These are phyloP conservation scores for Pseudococcus longispinus DNA, from an alignment of 2,888 invertebrate species.

Conservation along the genomic window DNA sequence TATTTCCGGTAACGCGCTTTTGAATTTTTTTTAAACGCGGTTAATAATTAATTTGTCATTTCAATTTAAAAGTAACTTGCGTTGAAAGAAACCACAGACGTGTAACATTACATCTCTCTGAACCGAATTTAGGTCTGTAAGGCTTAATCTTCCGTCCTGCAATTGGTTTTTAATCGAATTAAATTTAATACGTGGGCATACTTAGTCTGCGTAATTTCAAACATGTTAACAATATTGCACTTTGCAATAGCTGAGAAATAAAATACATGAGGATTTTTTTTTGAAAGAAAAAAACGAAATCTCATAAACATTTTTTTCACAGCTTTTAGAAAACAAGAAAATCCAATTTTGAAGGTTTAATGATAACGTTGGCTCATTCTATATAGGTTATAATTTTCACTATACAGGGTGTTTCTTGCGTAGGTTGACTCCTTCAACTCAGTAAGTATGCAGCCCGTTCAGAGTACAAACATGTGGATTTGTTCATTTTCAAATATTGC, in stretches of 20 bases:
- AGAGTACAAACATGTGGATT: no score
- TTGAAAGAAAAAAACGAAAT: not conserved
- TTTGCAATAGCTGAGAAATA: not conserved
- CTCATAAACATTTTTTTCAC: not conserved
- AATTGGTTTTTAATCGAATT: conserved; percentile 11
- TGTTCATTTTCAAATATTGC: no score
- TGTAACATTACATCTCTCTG: not conserved
- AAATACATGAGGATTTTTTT: not conserved
- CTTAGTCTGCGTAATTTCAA: not conserved
- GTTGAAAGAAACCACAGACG: not conserved
- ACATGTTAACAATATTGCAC: not conserved
- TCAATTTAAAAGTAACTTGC: not conserved
- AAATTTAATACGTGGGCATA: not conserved
- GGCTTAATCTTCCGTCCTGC: not conserved
- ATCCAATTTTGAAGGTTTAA: not conserved
- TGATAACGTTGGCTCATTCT: not conserved
- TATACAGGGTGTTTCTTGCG: no score
- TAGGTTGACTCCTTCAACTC: no score
- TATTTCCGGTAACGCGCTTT: not conserved
- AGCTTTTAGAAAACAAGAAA: not conserved
- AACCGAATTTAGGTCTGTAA: not conserved
- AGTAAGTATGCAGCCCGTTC: no score
- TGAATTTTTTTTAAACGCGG: not conserved
- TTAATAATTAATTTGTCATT: not conserved
- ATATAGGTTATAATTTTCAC: not conserved